Base-by-base conservation (phyloP, 2,113 vertebrate genomes). In the Catharus minimus region DNA sequence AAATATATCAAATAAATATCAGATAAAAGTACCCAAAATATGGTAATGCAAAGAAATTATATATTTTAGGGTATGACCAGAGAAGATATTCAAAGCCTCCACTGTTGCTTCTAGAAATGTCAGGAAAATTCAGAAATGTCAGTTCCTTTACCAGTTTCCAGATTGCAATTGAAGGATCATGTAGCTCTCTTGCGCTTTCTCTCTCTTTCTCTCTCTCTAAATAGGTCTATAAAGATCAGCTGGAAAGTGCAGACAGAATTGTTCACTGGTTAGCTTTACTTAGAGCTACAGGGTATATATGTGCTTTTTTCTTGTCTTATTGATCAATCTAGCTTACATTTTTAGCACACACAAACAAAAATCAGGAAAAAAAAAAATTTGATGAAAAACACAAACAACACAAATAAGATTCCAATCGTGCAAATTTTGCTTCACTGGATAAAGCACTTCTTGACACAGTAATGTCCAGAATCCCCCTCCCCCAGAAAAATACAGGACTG, bases 341-440 rank as follows among this genome's bases (percentile, higher is more conserved):
- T 98, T 98, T 97, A 97, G 97, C 97, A 97, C 97, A 96, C 98
- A 98, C 96, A 98, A 97, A 96, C 98, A 98, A 97, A 97, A 96
- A 91, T 39, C 82, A 86, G 53, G 71, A 94, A 96, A 68, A 83
- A n/a, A 83, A 69, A 85, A 97, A 66, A n/a, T 43, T 52, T 7
- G 41, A 97, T 92, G 92, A 98, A 98, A 98, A 98, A 97, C 98
- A 98, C 97, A 86, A 98, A 99, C 96, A 98, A 97, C 97, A 99
- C 98, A 88, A 96, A 91, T 95, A 94, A 97, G 87, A 93, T 97
- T 98, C 98, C 98, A 97, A 97, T 98, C 98, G 98, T 99, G 99
- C 99, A 99, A 99, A 98, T 98, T 98, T 97, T 98, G 98, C 98
- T 98, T 98, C 98, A 98, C 97, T 95, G 94, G 97, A 98, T 98